phyloP scores from a whole-genome alignment of 2,797 vertebrate genomes.

The Tragopan temminckii region DNA sequence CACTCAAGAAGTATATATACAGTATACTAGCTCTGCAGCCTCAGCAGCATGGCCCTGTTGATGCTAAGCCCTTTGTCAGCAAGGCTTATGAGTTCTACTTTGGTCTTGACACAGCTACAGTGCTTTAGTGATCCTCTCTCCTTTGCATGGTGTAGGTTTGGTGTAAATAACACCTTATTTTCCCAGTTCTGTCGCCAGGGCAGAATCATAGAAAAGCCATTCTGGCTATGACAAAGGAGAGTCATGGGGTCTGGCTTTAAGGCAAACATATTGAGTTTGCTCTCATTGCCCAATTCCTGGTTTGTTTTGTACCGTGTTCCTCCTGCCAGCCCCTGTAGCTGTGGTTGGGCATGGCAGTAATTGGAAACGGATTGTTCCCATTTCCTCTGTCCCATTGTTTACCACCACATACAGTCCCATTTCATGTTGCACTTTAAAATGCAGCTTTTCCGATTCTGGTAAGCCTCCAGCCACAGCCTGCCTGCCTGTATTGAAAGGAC shows the following conservation, averaged over 20 bases:
- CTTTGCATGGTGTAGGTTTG: not conserved
- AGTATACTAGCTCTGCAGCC: not conserved
- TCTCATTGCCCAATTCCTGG: not conserved
- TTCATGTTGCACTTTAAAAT: not conserved
- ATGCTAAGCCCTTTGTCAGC: not conserved
- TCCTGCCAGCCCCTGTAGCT: not conserved
- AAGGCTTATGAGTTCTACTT: not conserved
- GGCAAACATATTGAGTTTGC: not conserved
- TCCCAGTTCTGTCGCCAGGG: not conserved
- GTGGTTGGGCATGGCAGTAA: not conserved
- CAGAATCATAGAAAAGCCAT: not conserved
- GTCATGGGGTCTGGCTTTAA: not conserved
- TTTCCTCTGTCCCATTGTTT: slow-evolving; percentile 5
- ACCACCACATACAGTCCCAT: not conserved
- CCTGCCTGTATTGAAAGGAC: not conserved
- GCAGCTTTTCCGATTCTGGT: not conserved
- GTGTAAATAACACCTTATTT: not conserved
- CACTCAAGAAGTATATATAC: not conserved
- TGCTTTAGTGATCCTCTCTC: not conserved
- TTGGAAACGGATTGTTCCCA: not conserved
- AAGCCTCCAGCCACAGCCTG: not conserved
- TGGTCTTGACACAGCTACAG: not conserved
- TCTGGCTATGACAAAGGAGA: not conserved
- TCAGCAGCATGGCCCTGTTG: not conserved
- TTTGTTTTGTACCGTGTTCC: not conserved